These are phyloP conservation scores for Carassius gibelio DNA, from an alignment of 2,113 vertebrate genomes.

Conservation along the genomic window DNA sequence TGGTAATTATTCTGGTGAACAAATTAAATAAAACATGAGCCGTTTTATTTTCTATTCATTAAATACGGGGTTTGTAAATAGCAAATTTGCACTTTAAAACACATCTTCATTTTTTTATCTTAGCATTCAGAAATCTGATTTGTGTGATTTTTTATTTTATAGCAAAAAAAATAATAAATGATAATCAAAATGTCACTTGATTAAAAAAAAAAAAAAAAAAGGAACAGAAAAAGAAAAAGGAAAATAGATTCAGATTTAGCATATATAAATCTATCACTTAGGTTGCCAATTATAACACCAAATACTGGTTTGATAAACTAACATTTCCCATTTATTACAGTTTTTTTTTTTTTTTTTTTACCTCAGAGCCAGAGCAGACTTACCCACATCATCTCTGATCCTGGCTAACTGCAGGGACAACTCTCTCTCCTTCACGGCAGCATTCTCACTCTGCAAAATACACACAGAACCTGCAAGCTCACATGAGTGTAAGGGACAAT, in stretches of 20 bases:
- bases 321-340: too few relatives aligned
- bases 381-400: conserved; percentile 98
- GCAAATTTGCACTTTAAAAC: too few relatives aligned
- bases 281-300: too few relatives aligned
- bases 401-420: conserved; percentile 87
- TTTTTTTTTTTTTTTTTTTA: neutral
- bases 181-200: too few relatives aligned
- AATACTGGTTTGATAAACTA: too few relatives aligned
- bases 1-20: neutral
- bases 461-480: neutral
- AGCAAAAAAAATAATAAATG: too few relatives aligned
- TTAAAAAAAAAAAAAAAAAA: too few relatives aligned
- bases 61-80: neutral
- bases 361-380: conserved; percentile 66
- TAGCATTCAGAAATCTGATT: too few relatives aligned
- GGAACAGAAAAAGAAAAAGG: too few relatives aligned
- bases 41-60: neutral
- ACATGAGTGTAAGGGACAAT: neutral
- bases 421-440: conserved; percentile 87
- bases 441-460: conserved; percentile 86
- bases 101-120: neutral
- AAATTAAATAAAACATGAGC: neutral
- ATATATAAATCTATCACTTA: too few relatives aligned
- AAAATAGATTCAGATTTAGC: too few relatives aligned
- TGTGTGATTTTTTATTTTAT: too few relatives aligned